These are phyloP conservation scores for Stenotaenia linearis DNA, from an alignment of 2,888 invertebrate genomes.

Conservation along the genomic window DNA sequence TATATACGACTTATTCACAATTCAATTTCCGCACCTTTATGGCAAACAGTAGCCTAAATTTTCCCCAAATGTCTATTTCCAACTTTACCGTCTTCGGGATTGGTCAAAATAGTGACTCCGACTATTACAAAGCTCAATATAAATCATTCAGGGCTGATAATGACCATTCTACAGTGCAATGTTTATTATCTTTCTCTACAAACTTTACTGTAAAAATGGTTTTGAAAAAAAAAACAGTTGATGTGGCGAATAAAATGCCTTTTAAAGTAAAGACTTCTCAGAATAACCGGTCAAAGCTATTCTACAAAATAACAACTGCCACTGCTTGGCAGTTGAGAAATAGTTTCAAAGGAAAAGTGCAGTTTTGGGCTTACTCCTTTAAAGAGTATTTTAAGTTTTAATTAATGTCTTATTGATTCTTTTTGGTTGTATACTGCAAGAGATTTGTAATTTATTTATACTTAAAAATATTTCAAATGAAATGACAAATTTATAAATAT, in stretches of 20 bases:
- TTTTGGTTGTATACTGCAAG: too few relatives aligned
- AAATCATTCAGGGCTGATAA: background rate
- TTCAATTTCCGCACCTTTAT: conserved; percentile 19
- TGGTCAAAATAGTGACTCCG: background rate
- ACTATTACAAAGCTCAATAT: background rate
- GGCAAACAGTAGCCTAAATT: conserved; percentile 17
- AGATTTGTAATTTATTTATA: too few relatives aligned
- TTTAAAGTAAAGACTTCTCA: background rate
- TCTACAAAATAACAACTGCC: background rate
- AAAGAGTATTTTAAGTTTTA: too few relatives aligned
- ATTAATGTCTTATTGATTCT: too few relatives aligned
- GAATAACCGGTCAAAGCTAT: background rate
- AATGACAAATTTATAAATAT: too few relatives aligned
- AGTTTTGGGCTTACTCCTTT: too few relatives aligned
- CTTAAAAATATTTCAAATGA: too few relatives aligned
- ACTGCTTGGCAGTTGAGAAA: background rate
- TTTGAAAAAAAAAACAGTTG: background rate
- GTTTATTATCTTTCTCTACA: background rate
- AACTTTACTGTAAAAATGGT: background rate
- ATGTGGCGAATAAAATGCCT: background rate
- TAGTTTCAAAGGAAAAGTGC: too few relatives aligned
- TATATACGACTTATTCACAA: conserved; percentile 26
- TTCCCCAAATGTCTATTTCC: conserved; percentile 16
- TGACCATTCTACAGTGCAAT: background rate
- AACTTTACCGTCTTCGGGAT: conserved; percentile 6